phyloP scores from a whole-genome alignment of 2,888 invertebrate species.

The Catocala nupta region DNA sequence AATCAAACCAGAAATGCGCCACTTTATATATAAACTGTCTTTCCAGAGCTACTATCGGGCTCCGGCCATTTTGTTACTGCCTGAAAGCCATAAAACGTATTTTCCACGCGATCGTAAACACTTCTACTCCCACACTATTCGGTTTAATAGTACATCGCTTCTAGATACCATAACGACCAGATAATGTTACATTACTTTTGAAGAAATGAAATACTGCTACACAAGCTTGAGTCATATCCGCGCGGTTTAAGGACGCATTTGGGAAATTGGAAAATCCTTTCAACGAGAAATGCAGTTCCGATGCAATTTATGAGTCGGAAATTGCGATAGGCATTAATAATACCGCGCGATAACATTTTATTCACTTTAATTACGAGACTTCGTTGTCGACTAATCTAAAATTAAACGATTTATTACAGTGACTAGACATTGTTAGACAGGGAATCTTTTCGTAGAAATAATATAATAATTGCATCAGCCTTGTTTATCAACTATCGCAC shows the following conservation, averaged over 20 bases:
- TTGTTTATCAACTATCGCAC: no score
- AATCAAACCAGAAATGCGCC: conserved; percentile 4
- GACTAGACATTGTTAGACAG: not conserved
- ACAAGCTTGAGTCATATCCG: conserved; percentile 22
- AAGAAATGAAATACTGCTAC: conserved; percentile 8
- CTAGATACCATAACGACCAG: conserved; percentile 49
- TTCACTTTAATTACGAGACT: conserved; percentile 25
- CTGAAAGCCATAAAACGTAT: conserved; percentile 67
- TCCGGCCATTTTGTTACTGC: conserved; percentile 55
- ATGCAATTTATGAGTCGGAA: conserved; percentile 61
- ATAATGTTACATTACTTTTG: conserved; percentile 44
- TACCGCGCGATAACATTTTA: conserved; percentile 34
- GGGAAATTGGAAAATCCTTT: conserved; percentile 19
- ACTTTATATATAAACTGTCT: conserved; percentile 11
- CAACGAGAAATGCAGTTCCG: conserved; percentile 42
- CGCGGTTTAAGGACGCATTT: conserved; percentile 18
- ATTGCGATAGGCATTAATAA: conserved; percentile 59
- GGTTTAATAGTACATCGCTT: conserved; percentile 37
- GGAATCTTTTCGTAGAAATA: not conserved
- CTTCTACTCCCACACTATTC: conserved; percentile 56
- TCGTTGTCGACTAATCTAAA: conserved; percentile 17
- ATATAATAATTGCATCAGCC: no score
- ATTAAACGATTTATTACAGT: conserved; percentile 17
- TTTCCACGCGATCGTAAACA: conserved; percentile 78
- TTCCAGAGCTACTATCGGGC: conserved; percentile 16